Percentiles rank a stretch among this genome's conserved stretches.
phyloP scores from a whole-genome alignment of 2,888 invertebrate genomes.

The Phalangium opilio region DNA sequence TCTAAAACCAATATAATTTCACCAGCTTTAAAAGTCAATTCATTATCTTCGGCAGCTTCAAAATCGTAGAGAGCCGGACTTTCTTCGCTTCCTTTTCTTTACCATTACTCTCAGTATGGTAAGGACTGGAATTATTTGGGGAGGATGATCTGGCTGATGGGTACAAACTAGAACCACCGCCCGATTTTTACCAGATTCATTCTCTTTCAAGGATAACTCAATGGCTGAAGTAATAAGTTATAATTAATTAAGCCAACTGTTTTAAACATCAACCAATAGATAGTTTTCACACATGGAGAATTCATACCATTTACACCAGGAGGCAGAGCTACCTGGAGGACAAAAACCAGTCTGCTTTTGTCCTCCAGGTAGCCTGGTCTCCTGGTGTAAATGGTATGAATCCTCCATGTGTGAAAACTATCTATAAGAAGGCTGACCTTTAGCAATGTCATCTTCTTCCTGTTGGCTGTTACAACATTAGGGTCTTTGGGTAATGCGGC shows the following conservation, averaged over 20 bases:
- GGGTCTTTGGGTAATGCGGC: slow-evolving; percentile 27
- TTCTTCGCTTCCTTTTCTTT: slow-evolving; percentile 37
- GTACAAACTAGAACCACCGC: slow-evolving; percentile 12
- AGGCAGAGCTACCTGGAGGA: too few species aligned
- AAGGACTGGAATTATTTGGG: slow-evolving; percentile 7
- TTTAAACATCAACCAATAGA: too few species aligned
- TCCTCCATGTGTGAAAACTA: too few species aligned
- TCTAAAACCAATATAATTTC: slow-evolving; percentile 87
- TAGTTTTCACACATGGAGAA: too few species aligned
- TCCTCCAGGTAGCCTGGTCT: too few species aligned
- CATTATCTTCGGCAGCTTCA: slow-evolving; percentile 98
- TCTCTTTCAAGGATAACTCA: slow-evolving; percentile 71
- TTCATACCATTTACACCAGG: too few species aligned
- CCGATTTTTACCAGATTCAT: slow-evolving; percentile 14
- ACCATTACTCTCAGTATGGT: too few species aligned
- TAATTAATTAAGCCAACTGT: too few species aligned
- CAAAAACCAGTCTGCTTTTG: too few species aligned
- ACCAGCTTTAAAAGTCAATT: slow-evolving; percentile 84
- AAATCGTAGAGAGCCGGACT: slow-evolving; percentile 96
- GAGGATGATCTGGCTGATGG: slow-evolving; percentile 17
- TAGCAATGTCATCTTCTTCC: slow-evolving; percentile 83
- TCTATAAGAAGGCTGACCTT: too few species aligned
- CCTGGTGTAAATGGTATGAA: too few species aligned
- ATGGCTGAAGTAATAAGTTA: slow-evolving; percentile 45
- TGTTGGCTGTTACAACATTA: slow-evolving; percentile 45